Evolutionary conservation across 2,888 invertebrate genomes (phyloP).

Genomic region (Rhamphomyia laevipes): DNA sequence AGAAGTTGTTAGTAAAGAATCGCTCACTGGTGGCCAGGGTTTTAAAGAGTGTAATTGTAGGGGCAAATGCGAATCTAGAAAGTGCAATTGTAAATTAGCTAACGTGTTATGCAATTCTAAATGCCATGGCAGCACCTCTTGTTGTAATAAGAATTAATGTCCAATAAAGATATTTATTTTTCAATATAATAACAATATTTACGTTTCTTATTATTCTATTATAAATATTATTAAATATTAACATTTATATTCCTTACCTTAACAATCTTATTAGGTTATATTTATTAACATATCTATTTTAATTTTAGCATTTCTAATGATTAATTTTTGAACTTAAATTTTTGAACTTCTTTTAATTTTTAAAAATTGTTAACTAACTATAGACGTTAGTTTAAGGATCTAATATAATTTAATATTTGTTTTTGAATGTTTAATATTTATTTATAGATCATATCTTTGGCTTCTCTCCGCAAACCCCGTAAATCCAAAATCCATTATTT

Average conservation of each 20-base stretch:
- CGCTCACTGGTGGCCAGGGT: background rate
- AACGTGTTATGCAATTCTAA: background rate
- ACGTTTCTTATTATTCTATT: background rate
- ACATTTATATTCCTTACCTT: background rate
- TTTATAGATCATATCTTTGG: too few species aligned
- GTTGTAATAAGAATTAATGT: background rate
- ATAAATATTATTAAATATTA: background rate
- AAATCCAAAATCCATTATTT: too few species aligned
- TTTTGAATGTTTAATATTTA: too few species aligned
- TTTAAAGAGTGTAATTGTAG: too few species aligned
- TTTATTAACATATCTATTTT: background rate
- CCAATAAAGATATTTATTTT: background rate
- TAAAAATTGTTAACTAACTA: too few species aligned
- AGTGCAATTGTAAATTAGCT: background rate
- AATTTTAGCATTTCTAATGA: too few species aligned
- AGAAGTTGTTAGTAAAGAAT: background rate
- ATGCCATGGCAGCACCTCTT: background rate
- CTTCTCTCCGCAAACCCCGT: too few species aligned
- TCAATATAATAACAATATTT: background rate
- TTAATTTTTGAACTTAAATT: too few species aligned
- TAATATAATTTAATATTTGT: too few species aligned
- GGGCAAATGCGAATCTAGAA: background rate
- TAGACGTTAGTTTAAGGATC: too few species aligned
- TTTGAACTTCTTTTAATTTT: too few species aligned
- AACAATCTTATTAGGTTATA: background rate